Percentiles rank a stretch among this genome's conserved stretches.
These are phyloP conservation scores for Bellardia pandia DNA, from an alignment of 2,888 invertebrate genomes.

Conservation along the genomic window DNA sequence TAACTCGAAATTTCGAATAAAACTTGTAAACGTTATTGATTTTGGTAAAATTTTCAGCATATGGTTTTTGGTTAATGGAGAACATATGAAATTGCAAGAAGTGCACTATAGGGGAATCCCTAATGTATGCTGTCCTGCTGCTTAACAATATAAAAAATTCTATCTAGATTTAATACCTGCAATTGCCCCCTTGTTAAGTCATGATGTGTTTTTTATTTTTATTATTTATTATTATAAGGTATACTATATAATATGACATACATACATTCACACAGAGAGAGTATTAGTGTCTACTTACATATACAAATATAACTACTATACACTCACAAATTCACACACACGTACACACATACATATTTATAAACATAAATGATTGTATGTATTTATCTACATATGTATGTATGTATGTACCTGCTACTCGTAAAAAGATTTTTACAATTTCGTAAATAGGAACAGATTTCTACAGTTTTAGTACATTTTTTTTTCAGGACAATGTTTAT, in stretches of 20 bases:
- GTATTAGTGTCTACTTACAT: background rate
- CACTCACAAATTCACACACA: background rate
- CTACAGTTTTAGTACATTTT: slow-evolving; percentile 31
- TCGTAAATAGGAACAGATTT: slow-evolving; percentile 51
- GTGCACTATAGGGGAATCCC: no score
- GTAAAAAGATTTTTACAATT: slow-evolving; percentile 62
- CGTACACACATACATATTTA: background rate
- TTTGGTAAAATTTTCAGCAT: no score
- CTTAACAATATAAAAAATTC: slow-evolving; percentile 51
- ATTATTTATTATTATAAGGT: background rate
- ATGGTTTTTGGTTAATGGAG: no score
- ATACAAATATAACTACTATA: background rate
- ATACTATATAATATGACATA: slow-evolving; percentile 29
- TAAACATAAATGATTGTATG: slow-evolving; percentile 5
- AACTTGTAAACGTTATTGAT: no score
- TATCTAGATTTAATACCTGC: slow-evolving; percentile 70
- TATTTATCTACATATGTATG: no score
- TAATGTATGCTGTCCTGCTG: background rate
- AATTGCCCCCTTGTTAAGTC: slow-evolving; percentile 71
- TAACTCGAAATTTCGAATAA: no score
- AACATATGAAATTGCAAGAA: no score
- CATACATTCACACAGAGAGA: background rate
- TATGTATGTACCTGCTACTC: background rate
- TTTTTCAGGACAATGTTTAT: background rate
- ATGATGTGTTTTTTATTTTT: slow-evolving; percentile 46